Evolutionary conservation across 2,797 vertebrate genomes (phyloP), one percentile per base, ranked within the genome.

Genomic region (Agapornis canus): DNA sequence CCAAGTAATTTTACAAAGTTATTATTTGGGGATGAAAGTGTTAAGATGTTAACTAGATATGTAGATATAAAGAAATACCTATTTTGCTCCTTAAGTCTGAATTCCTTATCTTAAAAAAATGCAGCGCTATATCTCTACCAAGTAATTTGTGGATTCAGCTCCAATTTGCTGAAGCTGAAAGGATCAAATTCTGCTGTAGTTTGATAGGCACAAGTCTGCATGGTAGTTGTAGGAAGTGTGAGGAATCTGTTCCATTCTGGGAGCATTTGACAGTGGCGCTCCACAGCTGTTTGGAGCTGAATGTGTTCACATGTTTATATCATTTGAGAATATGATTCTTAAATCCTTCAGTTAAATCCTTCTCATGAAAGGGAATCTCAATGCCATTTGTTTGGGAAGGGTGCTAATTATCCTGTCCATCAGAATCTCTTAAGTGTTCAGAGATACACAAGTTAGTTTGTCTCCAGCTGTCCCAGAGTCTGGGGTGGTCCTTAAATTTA

Each of bases 1-100:
- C 96, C 97, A 97, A 98, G 92, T 97, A 94, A 96, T 89, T 97
- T 97, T 98, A 92, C 89, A 45, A 95, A 94, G 94, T 95, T 97
- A 73, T 84, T 96, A 96, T 97, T 96, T 97, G 96, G 94, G 90
- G 95, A 96, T 98, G 94, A 88, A 97, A 79, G 91, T 97, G 88
- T 94, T 97, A 92, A 91, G 48, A 29, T 96, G 25, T 90, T 92
- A 70, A 88, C 80, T 95, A 95, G 78, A 61, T 95, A 70, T 0
- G 15, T 97, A 97, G 91, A 65, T 84, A 63, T 59, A 78, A 87
- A 86, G 79, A 93, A 93, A 31, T 66, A 68, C 35, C 95, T 94
- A 26, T 68, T 95, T 95, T 95, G 43, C 85, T 95, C 69, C 87
- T 87, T 95, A 59, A 79, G 40, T 73, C 37, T 82, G 47, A 87